Evolutionary conservation across 2,797 vertebrate genomes (phyloP).

Genomic region (Myiotriccus ornatus): DNA sequence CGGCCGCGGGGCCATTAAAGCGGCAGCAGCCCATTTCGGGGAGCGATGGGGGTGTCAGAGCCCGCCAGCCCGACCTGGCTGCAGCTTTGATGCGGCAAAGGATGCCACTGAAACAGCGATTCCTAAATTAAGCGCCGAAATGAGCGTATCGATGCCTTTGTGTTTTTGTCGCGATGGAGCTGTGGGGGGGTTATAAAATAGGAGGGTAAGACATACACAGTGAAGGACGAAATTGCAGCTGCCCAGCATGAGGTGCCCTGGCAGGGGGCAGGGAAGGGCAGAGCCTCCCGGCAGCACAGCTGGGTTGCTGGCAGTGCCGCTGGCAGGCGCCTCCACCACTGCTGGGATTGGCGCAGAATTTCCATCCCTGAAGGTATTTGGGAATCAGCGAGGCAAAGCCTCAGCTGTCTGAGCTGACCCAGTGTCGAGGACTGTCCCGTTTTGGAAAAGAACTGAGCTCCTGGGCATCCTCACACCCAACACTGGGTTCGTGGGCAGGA

Average conservation of each 20-base stretch:
- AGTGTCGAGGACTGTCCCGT: rapidly evolving
- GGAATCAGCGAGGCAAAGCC: background rate
- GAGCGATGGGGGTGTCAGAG: background rate
- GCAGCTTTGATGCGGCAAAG: background rate
- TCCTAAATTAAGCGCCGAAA: background rate
- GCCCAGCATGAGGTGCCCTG: background rate
- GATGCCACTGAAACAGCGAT: rapidly evolving
- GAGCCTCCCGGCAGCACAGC: background rate
- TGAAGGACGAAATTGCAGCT: background rate
- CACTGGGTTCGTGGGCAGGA: background rate
- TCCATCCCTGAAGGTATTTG: background rate
- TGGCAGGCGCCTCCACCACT: background rate
- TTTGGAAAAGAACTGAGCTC: background rate
- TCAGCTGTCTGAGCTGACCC: background rate
- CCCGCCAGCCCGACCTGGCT: background rate
- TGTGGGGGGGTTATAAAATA: background rate
- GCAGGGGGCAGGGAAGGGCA: no score
- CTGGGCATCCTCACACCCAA: background rate
- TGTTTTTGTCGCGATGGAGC: background rate
- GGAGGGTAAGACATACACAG: background rate
- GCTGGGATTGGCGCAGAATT: background rate
- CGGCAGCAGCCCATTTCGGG: slow-evolving; percentile 55
- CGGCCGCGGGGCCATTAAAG: slow-evolving; percentile 67
- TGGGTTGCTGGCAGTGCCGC: background rate
- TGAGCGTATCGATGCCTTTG: rapidly evolving